Base-by-base conservation (phyloP, 1,140 invertebrate genomes). In the Drosophila simulans region DNA sequence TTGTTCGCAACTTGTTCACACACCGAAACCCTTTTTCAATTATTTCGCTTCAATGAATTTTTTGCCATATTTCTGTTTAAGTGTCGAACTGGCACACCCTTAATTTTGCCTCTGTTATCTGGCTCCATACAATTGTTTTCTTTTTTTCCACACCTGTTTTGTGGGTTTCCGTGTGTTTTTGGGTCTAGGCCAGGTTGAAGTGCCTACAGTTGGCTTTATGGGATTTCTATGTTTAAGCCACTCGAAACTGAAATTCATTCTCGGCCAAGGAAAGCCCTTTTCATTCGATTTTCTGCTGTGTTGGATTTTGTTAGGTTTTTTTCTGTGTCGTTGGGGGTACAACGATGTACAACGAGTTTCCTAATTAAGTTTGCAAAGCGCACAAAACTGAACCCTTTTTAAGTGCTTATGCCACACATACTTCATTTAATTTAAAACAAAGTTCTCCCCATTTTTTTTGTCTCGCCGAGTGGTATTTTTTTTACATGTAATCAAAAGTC, bases 21-120 rank as follows among this genome's bases (percentile, higher is more conserved):
- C 71, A 69, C 43, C 49, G 55, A 75, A 64, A 71, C 70, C 86
- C 76, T 80, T 89, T 82, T 90, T 90, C 79, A 90, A 90, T 90
- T 90, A 90, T 80, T 71, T 59, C 79, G 72, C 86, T 82, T 82
- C 53, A 86, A 71, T 88, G 73, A 48, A 66, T 76, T 76, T 66
- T 65, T 66, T 75, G 78, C 78, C 73, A 58, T 57, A 70, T 74
- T 89, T 63, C 71, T 37, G 55, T 35, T 57, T 43, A 35, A 52
- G n/a, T 52, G 57, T 45, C 45, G 63, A 45, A 35, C 54, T 52
- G 0, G 20, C 13, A 3, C 13, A 46, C 34, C 25, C 11, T n/a
- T 7, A 27, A 8, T 48, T 53, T 43, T 5, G 22, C 37, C 49
- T 46, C 20, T 71, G 13, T 39, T 56, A 48, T 79, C 42, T 40